A percentile compares a stretch with the other conserved stretches of the same genome.
Evolutionary conservation across 2,888 invertebrate species (phyloP).

Genomic region (Nemapogon koenigi): DNA sequence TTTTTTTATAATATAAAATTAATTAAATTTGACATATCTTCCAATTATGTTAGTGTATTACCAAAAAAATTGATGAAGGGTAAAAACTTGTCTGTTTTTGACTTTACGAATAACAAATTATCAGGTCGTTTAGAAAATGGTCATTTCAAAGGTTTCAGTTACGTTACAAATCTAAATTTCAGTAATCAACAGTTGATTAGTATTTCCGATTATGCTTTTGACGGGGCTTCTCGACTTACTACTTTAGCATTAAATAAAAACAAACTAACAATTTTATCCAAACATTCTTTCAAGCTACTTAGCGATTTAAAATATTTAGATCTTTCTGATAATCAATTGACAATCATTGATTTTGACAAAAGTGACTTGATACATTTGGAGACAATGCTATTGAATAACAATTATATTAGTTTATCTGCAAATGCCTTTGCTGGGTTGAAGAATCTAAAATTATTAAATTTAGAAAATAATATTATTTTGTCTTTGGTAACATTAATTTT

Average conservation of each 20-base stretch:
- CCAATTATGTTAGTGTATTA: conserved; percentile 29
- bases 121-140: conserved; percentile 29
- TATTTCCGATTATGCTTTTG: conserved; percentile 34
- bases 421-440: conserved; percentile 25
- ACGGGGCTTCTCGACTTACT: conserved; percentile 24
- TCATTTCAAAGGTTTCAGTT: conserved; percentile 31
- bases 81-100: conserved; percentile 27
- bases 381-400: conserved; percentile 26
- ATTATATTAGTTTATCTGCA: conserved; percentile 27
- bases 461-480: conserved; percentile 35
- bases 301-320: conserved; percentile 25
- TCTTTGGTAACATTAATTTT: conserved; percentile 29
- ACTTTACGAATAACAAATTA: conserved; percentile 26
- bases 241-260: conserved; percentile 32
- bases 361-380: conserved; percentile 27
- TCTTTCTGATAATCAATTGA: conserved; percentile 34
- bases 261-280: conserved; percentile 23
- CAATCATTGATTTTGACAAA: conserved; percentile 29
- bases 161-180: conserved; percentile 26
- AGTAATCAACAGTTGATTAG: conserved; percentile 27
- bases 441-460: conserved; percentile 29
- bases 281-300: conserved; percentile 28
- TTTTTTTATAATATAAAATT: conserved; percentile 24
- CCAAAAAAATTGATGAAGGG: conserved; percentile 31
- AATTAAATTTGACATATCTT: conserved; percentile 25